Conservation (phyloP, 2,797 vertebrate genomes). For the Arctocebus calabarensis region DNA sequence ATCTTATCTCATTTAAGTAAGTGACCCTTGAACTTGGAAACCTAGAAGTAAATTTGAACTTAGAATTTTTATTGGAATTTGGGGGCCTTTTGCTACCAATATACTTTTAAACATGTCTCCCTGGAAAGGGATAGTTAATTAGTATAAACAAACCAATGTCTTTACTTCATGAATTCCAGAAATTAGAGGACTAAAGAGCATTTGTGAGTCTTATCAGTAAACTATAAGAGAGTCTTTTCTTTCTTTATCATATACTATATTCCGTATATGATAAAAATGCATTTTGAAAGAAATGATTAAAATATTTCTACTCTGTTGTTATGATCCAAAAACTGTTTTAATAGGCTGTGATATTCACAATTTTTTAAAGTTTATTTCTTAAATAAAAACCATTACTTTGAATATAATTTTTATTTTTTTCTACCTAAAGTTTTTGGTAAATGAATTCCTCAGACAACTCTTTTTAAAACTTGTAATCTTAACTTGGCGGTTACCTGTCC, state of each 20-base stretch:
- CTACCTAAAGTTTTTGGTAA: background rate
- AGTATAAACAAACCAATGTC: background rate
- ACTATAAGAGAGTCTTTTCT: background rate
- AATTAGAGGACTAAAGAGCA: background rate
- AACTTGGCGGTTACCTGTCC: background rate
- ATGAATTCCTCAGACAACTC: background rate
- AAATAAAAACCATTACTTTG: background rate
- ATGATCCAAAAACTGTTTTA: constrained; percentile 28
- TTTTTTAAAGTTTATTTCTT: constrained; percentile 46
- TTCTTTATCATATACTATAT: too few relatives aligned
- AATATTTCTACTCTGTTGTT: background rate
- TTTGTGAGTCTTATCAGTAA: background rate
- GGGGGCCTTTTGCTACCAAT: background rate
- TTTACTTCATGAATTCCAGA: background rate
- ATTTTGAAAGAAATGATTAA: background rate
- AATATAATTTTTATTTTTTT: background rate
- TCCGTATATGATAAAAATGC: background rate
- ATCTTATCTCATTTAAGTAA: background rate
- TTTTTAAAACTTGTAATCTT: background rate
- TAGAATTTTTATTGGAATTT: background rate
- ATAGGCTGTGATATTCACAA: background rate
- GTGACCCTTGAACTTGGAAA: background rate
- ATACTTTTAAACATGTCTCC: background rate
- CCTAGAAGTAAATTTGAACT: background rate
- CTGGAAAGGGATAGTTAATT: background rate